Evolutionary conservation across 2,113 vertebrate genomes (phyloP), one percentile per base, ranked within the genome.

Genomic region (Cheilinus undulatus): DNA sequence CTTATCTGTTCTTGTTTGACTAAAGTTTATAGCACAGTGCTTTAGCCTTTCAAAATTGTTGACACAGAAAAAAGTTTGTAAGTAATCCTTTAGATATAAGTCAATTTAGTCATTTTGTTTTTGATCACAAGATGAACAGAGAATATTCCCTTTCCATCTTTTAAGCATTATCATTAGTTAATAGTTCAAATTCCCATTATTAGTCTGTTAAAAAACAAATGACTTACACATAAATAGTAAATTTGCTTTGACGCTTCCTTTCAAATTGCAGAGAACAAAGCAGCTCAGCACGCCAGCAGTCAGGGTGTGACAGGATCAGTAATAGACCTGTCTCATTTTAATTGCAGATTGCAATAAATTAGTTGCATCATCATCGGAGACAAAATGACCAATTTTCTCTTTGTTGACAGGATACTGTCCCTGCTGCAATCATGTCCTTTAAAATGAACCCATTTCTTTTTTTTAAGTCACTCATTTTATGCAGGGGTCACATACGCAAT

Each of bases 381-480:
- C 72, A 86, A 89, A 90, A 84, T 83, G 81, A 75, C 56, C 73
- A 86, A 84, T 89, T 83, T 88, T 64, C 66, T 40, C 48, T 80
- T 87, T 85, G 80, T 85, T 66, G 71, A 72, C 50, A 17, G 61
- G 45, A 61, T 43, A 78, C 71, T 65, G 68, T 75, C 66, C 65
- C 46, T 20, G 69, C 56, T 49, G 80, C 81, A 85, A 50, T 89
- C 40, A 36, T 84, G 38, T 75, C 54, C 83, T 90, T 76, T 73
- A 64, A 78, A 60, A 66, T 32, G 20, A 80, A 72, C 65, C 75
- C 19, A 69, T 76, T 36, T 75, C 46, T 61, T 22, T 73, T 42
- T n/a, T 73, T 78, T 8, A 70, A 71, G 72, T 66, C 46, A 43
- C 40, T 56, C 12, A 6, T 34, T 84, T 26, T 65, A 43, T 71